These are phyloP conservation scores for Ophioderma brevispina DNA, from an alignment of 35 echinoderm and acorn worm species.

Conservation along the genomic window DNA sequence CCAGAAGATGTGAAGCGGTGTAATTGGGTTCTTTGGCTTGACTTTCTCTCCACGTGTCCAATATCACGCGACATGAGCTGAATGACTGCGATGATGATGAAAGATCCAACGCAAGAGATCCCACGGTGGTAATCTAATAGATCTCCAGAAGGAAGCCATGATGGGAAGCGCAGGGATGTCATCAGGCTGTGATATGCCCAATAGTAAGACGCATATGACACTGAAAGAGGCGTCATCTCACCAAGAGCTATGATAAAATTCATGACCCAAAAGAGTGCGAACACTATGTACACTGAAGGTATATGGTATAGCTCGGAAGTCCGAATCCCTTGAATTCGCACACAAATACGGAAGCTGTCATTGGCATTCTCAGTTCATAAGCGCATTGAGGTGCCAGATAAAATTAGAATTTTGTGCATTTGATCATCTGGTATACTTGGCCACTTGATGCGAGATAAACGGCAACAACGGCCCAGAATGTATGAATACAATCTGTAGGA, in stretches of 20 bases:
- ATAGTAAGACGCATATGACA: conserved; percentile 90
- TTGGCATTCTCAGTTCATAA: background rate
- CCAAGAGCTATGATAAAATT: conserved; percentile 93
- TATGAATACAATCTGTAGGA: conserved; percentile 63
- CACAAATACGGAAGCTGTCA: background rate
- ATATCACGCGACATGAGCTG: conserved; percentile 68
- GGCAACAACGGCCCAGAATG: conserved; percentile 75
- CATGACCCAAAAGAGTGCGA: conserved; percentile 78
- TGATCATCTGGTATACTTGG: conserved; percentile 36
- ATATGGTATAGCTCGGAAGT: conserved; percentile 66
- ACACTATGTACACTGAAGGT: conserved; percentile 80
- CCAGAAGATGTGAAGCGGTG: conserved; percentile 89
- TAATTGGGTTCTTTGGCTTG: conserved; percentile 46
- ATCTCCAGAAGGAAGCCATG: conserved; percentile 68
- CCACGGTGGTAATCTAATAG: conserved; percentile 80
- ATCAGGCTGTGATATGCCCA: conserved; percentile 71
- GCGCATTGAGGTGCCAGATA: conserved; percentile 39
- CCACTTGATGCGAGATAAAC: conserved; percentile 78
- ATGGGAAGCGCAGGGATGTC: conserved; percentile 77
- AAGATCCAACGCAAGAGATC: conserved; percentile 92
- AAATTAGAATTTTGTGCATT: conserved; percentile 42
- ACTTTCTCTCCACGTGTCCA: conserved; percentile 61
- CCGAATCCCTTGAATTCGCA: conserved; percentile 64
- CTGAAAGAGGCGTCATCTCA: conserved; percentile 82
- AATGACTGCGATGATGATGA: conserved; percentile 86